Percentiles rank a stretch among this genome's conserved stretches.
These are phyloP conservation scores for Pachyseris speciosa DNA, from an alignment of 64 coral and sea anemone genomes.

Conservation along the genomic window DNA sequence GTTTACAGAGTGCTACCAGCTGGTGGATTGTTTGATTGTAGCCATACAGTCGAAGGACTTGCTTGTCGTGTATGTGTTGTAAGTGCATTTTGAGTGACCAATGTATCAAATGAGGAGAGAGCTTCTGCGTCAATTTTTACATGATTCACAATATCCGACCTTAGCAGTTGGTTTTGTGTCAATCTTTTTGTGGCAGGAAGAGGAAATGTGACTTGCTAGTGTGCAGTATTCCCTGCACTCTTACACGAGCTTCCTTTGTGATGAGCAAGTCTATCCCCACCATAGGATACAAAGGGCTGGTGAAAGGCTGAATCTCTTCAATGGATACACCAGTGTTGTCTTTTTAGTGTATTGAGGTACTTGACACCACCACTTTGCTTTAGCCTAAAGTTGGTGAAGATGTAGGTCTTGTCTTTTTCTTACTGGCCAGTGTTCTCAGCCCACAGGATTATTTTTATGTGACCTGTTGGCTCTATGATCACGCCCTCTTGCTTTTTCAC, in stretches of 20 bases:
- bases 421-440: constrained; percentile 14
- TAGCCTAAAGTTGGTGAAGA: constrained; percentile 42
- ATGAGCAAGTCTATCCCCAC: constrained; percentile 27
- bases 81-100: constrained; percentile 49
- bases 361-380: constrained; percentile 51
- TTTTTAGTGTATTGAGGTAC: constrained; percentile 30
- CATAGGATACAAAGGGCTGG: neutral
- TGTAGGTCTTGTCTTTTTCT: constrained; percentile 27
- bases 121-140: constrained; percentile 49
- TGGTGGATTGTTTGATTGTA: constrained; percentile 48
- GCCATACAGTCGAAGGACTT: constrained; percentile 29
- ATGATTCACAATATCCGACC: constrained; percentile 1
- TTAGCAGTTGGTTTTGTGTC: constrained; percentile 10
- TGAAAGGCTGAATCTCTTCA: constrained; percentile 35
- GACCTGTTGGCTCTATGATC: constrained; percentile 1
- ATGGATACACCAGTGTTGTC: constrained; percentile 4
- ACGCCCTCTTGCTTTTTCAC: too few relatives aligned
- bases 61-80: constrained; percentile 1
- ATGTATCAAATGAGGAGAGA: constrained; percentile 12
- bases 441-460: constrained; percentile 41
- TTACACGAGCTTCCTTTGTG: constrained; percentile 35
- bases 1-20: neutral
- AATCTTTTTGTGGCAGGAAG: constrained; percentile 13
- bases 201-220: constrained; percentile 12
- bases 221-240: constrained; percentile 24